These are phyloP conservation scores for Philaenus spumarius DNA, from an alignment of 1,140 invertebrate genomes.

Conservation along the genomic window DNA sequence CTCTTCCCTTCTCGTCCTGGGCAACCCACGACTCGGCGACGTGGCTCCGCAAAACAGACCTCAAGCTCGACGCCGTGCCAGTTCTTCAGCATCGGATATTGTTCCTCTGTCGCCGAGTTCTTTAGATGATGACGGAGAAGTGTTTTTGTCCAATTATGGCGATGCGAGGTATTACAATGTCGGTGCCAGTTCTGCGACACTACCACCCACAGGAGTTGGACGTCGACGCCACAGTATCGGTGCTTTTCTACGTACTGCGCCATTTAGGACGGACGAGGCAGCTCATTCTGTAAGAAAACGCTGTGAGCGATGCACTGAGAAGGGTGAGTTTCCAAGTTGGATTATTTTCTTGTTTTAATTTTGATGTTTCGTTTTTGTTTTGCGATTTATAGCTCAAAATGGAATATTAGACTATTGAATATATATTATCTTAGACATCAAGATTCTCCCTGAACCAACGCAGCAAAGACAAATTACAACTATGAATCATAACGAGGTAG, in stretches of 20 bases:
- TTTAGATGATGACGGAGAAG: constrained; percentile 19
- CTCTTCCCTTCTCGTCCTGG: constrained; percentile 41
- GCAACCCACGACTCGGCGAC: constrained; percentile 48
- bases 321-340: constrained; percentile 32
- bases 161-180: constrained; percentile 45
- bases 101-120: not conserved
- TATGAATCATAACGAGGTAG: no score
- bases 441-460: no score
- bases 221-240: constrained; percentile 49
- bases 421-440: no score
- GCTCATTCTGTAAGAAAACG: constrained; percentile 32
- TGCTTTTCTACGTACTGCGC: constrained; percentile 37
- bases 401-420: no score
- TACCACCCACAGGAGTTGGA: constrained; percentile 28
- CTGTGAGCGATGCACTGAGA: constrained; percentile 36
- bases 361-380: no score
- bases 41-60: constrained; percentile 42
- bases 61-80: not conserved
- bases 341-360: no score
- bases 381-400: no score
- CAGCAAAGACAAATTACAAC: no score
- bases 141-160: constrained; percentile 23
- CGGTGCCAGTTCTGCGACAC: constrained; percentile 33
- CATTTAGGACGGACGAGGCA: constrained; percentile 19
- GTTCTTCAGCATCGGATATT: constrained; percentile 8